Evolutionary conservation across 2,113 vertebrate genomes (phyloP).

Genomic region (Proterorhinus semilunaris): DNA sequence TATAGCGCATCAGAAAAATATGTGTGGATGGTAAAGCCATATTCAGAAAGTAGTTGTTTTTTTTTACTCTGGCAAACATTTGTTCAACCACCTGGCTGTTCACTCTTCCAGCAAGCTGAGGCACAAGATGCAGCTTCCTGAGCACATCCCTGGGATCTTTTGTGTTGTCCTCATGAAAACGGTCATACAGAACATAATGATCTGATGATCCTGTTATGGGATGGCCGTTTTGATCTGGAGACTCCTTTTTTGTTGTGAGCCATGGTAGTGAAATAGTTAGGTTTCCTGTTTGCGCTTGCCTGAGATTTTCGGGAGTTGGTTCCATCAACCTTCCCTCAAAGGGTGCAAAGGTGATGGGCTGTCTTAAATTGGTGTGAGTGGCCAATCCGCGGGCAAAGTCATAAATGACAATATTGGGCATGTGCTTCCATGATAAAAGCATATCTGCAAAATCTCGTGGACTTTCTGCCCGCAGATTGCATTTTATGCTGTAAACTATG

Average conservation of each 20-base stretch:
- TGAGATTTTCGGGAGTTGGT: neutral
- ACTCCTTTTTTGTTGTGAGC: neutral
- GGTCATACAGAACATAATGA: conserved; percentile 28
- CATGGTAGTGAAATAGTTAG: neutral
- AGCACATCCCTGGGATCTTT: conserved; percentile 21
- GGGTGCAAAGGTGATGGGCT: conserved; percentile 1
- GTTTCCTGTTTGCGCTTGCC: neutral
- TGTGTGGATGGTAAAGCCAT: conserved; percentile 19
- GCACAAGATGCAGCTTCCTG: conserved; percentile 8
- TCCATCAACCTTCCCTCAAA: neutral
- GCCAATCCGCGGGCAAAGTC: neutral
- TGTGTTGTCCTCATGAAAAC: conserved; percentile 15
- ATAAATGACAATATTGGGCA: too few relatives aligned
- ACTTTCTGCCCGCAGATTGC: conserved; percentile 4
- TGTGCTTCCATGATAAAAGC: neutral
- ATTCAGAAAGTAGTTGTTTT: conserved; percentile 15
- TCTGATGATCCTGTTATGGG: conserved; percentile 23
- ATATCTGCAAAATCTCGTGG: neutral
- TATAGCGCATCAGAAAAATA: conserved; percentile 26
- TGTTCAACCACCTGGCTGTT: conserved; percentile 4
- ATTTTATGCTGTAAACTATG: conserved; percentile 6
- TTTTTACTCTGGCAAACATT: too few relatives aligned
- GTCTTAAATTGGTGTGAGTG: neutral
- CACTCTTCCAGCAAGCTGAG: conserved; percentile 19
- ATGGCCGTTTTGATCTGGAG: conserved; percentile 6